Evolutionary conservation across 2,888 invertebrate genomes (phyloP).

Genomic region (Scaptomyza cyrtandrae): DNA sequence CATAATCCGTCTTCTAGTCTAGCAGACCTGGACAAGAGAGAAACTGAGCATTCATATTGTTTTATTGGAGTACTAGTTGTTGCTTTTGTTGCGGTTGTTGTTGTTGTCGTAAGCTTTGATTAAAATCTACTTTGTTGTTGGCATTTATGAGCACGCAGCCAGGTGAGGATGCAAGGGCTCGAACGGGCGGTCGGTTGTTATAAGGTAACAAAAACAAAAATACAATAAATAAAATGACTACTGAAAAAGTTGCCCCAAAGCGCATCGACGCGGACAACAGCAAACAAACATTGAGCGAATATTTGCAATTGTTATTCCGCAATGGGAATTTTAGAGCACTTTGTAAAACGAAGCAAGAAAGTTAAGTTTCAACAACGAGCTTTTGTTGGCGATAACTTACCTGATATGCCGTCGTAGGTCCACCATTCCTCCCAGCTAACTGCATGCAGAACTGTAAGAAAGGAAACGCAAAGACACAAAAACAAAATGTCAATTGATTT

Average conservation of each 20-base stretch:
- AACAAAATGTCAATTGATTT: constrained; percentile 33
- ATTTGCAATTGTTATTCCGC: background rate
- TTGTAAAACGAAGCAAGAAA: background rate
- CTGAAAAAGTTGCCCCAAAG: constrained; percentile 3
- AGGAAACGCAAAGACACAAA: background rate
- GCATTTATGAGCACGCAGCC: constrained; percentile 6
- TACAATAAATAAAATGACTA: background rate
- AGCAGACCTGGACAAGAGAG: background rate
- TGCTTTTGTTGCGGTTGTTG: constrained; percentile 1
- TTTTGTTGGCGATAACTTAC: constrained; percentile 86
- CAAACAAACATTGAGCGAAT: constrained; percentile 5
- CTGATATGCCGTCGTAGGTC: constrained; percentile 98
- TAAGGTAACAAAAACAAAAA: background rate
- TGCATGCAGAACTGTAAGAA: constrained; percentile 80
- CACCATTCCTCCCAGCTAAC: constrained; percentile 97
- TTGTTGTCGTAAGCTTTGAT: constrained; percentile 47
- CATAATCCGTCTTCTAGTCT: constrained; percentile 4
- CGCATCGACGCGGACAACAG: constrained; percentile 3
- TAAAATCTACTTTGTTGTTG: constrained; percentile 66
- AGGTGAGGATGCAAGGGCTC: background rate
- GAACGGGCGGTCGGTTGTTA: background rate
- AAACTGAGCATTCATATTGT: background rate
- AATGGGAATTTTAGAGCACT: background rate
- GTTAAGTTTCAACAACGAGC: background rate
- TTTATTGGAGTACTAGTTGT: background rate